A percentile compares a stretch with the other conserved stretches of the same genome.
These are phyloP conservation scores for Stenodera caucasica DNA, from an alignment of 2,888 invertebrate genomes.

Conservation along the genomic window DNA sequence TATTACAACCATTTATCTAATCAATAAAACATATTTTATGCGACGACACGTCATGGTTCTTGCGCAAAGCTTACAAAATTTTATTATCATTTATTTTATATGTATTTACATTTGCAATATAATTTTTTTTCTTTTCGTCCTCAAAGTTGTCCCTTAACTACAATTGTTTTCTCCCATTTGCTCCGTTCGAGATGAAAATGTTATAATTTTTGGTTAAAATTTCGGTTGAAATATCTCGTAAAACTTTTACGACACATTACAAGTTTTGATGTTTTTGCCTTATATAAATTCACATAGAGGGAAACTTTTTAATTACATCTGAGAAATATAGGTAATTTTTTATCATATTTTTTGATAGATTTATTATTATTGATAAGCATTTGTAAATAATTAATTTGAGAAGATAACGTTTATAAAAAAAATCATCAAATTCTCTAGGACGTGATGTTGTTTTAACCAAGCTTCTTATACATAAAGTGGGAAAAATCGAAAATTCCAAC, in stretches of 20 bases:
- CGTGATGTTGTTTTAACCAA: not conserved
- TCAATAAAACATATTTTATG: slow-evolving; percentile 28
- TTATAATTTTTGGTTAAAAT: not conserved
- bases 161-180: too few species aligned
- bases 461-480: not conserved
- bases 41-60: slow-evolving; percentile 21
- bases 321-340: too few species aligned
- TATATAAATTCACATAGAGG: too few species aligned
- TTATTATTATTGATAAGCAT: too few species aligned
- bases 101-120: not conserved
- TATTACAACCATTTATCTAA: slow-evolving; percentile 19
- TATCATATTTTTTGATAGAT: too few species aligned
- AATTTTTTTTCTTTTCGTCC: not conserved
- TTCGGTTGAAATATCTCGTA: not conserved
- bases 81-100: slow-evolving; percentile 7
- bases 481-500: not conserved
- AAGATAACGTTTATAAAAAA: too few species aligned
- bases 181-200: not conserved
- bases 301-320: not conserved
- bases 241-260: not conserved
- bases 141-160: too few species aligned
- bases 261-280: not conserved
- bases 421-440: too few species aligned
- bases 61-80: slow-evolving; percentile 19
- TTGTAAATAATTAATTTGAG: too few species aligned